A percentile compares a stretch with the other conserved stretches of the same genome.
These are phyloP conservation scores for Oreochromis niloticus DNA, from an alignment of 2,113 vertebrate genomes.

Conservation along the genomic window DNA sequence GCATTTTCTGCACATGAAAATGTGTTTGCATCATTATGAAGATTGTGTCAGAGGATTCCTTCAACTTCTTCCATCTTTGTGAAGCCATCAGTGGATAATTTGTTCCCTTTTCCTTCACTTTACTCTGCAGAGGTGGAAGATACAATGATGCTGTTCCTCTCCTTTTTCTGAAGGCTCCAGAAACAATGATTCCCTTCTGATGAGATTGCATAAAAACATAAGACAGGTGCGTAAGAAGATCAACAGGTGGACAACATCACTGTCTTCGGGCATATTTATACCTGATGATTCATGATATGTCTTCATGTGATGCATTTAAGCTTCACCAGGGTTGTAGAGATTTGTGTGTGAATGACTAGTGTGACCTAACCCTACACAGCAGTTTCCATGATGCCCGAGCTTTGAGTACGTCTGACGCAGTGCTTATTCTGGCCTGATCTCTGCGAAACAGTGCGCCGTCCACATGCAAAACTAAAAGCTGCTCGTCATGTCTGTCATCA, in stretches of 20 bases:
- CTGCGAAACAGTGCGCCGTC: background rate
- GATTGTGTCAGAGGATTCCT: accelerated
- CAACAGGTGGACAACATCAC: background rate
- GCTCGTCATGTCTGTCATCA: background rate
- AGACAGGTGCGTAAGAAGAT: background rate
- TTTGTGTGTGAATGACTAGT: background rate
- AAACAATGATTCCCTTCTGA: background rate
- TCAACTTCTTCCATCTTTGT: background rate
- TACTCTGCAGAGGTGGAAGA: background rate
- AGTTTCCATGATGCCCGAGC: slow-evolving; percentile 11
- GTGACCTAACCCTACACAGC: background rate
- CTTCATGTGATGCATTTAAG: background rate
- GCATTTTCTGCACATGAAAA: background rate
- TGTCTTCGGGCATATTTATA: background rate
- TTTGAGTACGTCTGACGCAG: background rate
- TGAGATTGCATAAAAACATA: background rate
- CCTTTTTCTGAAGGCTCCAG: background rate
- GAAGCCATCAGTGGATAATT: background rate
- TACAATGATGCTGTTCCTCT: background rate
- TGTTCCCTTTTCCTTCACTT: background rate
- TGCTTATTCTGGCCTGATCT: background rate
- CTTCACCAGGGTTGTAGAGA: background rate
- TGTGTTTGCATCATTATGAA: background rate
- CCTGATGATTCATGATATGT: background rate
- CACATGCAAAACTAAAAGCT: background rate